Percentiles rank a stretch among this genome's conserved stretches.
Evolutionary conservation across 1,140 invertebrate genomes (phyloP).

Genomic region (Physella acuta): DNA sequence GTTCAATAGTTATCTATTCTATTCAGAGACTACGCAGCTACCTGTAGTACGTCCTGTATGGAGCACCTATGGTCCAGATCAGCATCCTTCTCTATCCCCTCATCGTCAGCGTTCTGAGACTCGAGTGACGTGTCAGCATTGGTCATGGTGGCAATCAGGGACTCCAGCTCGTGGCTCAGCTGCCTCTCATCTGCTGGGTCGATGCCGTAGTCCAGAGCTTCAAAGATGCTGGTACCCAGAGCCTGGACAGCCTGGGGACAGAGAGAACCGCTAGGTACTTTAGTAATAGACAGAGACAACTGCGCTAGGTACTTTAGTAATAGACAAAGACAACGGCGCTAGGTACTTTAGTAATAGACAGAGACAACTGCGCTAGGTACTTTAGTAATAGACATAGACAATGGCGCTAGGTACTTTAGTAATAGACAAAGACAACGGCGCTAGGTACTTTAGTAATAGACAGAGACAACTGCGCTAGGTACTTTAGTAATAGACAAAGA

Average conservation of each 20-base stretch:
- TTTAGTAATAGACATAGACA: too few species aligned
- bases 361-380: too few species aligned
- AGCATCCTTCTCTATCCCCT: slow-evolving; percentile 51
- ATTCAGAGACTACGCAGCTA: slow-evolving; percentile 27
- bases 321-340: too few species aligned
- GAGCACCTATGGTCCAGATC: slow-evolving; percentile 39
- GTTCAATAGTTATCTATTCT: neutral
- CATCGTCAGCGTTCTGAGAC: slow-evolving; percentile 43
- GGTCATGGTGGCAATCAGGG: slow-evolving; percentile 82
- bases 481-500: too few species aligned
- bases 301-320: too few species aligned
- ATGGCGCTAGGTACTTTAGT: too few species aligned
- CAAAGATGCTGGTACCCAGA: slow-evolving; percentile 80
- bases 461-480: too few species aligned
- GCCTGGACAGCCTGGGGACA: slow-evolving; percentile 73
- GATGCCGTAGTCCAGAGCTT: slow-evolving; percentile 82
- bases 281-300: too few species aligned
- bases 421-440: too few species aligned
- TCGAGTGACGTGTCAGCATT: slow-evolving; percentile 33
- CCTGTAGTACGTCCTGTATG: slow-evolving; percentile 53
- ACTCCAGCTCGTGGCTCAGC: slow-evolving; percentile 80
- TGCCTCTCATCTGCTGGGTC: slow-evolving; percentile 79
- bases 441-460: too few species aligned
- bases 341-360: too few species aligned
- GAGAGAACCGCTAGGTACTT: too few species aligned